Evolutionary conservation across 2,888 invertebrate species (phyloP), one percentile per base, ranked within the genome.

Genomic region (Yponomeuta malinellus): DNA sequence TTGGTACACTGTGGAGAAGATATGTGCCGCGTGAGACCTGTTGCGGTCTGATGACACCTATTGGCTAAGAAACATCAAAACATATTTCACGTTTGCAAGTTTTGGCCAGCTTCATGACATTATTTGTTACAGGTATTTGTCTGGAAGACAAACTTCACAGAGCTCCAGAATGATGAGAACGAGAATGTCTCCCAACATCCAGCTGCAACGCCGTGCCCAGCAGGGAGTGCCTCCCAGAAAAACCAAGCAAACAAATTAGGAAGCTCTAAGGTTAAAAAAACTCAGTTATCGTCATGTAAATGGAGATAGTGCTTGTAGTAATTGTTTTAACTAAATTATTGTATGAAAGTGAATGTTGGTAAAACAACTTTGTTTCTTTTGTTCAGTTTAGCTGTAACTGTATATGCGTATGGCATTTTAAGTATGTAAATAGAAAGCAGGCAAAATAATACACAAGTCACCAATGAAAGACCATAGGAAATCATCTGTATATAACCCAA

Each of bases 91-190:
- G 6, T 33, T 33, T 43, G 43, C 43, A 43, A 43, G 43, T 43
- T 43, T 43, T 43, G 43, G 43, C 8, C 43, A 12, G 52, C 52
- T 15, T 52, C 12, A 15, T 4, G 12, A 52, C 12, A 52, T 52
- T 66, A 68, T 73, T 69, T 72, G 65, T 87, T 87, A 29, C 78
- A 93, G 93, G 87, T 93, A 10, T 88, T 92, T 74, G 79, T 93
- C 71, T 93, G 93, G 93, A 93, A 89, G 81, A 92, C 93, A 15
- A 93, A 93, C 76, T 93, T 93, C 74, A 88, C 89, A 72, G 84
- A 87, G 74, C 78, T 89, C 63, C 78, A 78, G 69, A 81, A 74
- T 79, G 87, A 88, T 63, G 71, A 74, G 48, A 89, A 89, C 73
- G 91, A 91, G 74, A 90, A 91, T 78, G 71, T 83, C 10, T 77